A percentile compares a stretch with the other conserved stretches of the same genome.
Evolutionary conservation across 2,113 vertebrate genomes (phyloP).

Genomic region (Struthidea cinerea): DNA sequence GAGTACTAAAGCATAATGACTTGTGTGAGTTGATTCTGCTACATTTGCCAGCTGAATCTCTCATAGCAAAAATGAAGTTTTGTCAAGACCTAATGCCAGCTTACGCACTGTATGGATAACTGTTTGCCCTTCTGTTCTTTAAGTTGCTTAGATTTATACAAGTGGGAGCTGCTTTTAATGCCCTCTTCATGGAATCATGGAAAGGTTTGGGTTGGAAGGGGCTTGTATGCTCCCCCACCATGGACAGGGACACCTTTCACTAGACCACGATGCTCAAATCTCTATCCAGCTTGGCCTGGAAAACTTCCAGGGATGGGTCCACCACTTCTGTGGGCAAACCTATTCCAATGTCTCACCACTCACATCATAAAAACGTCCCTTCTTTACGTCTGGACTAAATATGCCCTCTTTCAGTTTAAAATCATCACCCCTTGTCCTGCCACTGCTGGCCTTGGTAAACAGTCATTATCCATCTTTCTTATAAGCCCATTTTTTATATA

Average conservation of each 20-base stretch:
- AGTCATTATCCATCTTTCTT: neutral
- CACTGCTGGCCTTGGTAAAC: neutral
- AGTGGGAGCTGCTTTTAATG: neutral
- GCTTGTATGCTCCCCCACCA: fast-evolving
- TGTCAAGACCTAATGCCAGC: neutral
- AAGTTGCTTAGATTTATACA: neutral
- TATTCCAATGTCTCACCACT: neutral
- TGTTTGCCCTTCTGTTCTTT: neutral
- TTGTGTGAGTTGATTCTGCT: neutral
- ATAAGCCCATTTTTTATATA: neutral
- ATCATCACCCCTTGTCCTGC: neutral
- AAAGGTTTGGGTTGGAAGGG: neutral
- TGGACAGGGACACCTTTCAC: neutral
- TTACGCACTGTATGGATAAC: neutral
- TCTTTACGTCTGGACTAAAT: neutral
- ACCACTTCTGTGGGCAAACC: neutral
- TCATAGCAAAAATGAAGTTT: neutral
- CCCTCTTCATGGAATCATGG: neutral
- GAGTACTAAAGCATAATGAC: neutral
- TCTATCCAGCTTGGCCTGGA: neutral
- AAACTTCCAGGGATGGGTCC: neutral
- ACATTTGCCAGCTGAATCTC: neutral
- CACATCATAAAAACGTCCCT: fast-evolving
- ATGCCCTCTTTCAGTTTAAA: neutral
- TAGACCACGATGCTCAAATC: neutral